Conservation (phyloP, 2,113 vertebrate genomes). For the Prunella himalayana region DNA sequence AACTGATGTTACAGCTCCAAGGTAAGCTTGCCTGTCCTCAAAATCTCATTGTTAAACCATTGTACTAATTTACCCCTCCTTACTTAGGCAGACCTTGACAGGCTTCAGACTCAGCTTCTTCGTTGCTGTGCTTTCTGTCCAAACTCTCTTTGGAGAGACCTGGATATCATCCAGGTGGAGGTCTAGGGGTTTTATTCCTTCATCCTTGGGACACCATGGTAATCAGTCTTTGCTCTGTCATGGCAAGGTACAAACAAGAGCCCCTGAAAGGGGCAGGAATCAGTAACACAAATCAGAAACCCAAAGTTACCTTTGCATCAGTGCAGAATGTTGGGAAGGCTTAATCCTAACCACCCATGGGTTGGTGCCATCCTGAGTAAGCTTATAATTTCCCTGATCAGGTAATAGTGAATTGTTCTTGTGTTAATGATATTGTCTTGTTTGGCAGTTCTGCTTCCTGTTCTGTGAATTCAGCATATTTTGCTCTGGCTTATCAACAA, state of each 20-base stretch:
- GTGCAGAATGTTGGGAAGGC: not conserved
- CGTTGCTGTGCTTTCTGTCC: not conserved
- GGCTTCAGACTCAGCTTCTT: not conserved
- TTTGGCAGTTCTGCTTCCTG: not conserved
- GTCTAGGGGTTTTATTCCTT: not conserved
- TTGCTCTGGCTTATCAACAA: not conserved
- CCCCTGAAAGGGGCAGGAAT: not conserved
- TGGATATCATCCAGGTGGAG: not conserved
- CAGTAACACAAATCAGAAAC: not conserved
- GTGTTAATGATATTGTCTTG: not conserved
- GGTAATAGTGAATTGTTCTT: not conserved
- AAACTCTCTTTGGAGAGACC: not conserved
- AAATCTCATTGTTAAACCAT: not conserved
- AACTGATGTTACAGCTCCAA: not conserved
- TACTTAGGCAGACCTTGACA: no score
- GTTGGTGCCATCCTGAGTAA: not conserved
- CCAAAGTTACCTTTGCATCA: not conserved
- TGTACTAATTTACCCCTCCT: not conserved
- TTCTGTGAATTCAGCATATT: not conserved
- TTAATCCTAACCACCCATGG: not conserved
- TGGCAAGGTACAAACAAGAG: not conserved
- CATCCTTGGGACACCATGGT: rapidly evolving
- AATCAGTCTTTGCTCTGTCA: not conserved
- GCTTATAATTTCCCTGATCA: not conserved
- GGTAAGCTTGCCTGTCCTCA: not conserved